Conservation (phyloP, 2,113 vertebrate genomes). For the Corvus hawaiiensis region DNA sequence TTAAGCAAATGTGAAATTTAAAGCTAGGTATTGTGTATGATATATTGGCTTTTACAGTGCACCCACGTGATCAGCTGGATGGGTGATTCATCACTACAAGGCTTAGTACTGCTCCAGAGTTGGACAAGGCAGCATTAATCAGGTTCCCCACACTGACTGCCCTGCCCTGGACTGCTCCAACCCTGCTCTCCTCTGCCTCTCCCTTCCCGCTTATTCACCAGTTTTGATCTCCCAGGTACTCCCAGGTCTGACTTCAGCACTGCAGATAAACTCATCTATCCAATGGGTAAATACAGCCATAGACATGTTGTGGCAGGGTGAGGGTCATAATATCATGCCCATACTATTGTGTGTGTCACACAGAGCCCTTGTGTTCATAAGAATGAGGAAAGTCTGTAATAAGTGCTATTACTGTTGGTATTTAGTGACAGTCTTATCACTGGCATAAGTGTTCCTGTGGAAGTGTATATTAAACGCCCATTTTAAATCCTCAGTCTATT, state of each 20-base stretch:
- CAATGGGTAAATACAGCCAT: neutral
- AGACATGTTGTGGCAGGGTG: neutral
- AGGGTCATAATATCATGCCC: neutral
- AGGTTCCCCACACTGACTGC: neutral
- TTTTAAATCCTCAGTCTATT: neutral
- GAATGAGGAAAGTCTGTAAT: neutral
- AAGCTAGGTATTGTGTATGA: neutral
- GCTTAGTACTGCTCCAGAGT: neutral
- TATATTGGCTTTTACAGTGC: neutral
- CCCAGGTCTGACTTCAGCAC: neutral
- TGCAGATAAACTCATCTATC: neutral
- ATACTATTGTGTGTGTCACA: neutral
- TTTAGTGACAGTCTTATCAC: neutral
- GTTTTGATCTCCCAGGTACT: neutral
- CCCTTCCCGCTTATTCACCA: neutral
- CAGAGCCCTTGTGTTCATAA: neutral
- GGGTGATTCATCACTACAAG: neutral
- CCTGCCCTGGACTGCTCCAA: neutral
- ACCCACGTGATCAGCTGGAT: neutral
- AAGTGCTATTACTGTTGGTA: neutral
- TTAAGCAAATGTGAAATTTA: neutral
- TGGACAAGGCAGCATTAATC: conserved; percentile 1
- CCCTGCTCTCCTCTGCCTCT: neutral
- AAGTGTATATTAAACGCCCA: neutral
- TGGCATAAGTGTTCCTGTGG: neutral